Conservation (phyloP, 2,113 vertebrate species). For the Alligator sinensis region DNA sequence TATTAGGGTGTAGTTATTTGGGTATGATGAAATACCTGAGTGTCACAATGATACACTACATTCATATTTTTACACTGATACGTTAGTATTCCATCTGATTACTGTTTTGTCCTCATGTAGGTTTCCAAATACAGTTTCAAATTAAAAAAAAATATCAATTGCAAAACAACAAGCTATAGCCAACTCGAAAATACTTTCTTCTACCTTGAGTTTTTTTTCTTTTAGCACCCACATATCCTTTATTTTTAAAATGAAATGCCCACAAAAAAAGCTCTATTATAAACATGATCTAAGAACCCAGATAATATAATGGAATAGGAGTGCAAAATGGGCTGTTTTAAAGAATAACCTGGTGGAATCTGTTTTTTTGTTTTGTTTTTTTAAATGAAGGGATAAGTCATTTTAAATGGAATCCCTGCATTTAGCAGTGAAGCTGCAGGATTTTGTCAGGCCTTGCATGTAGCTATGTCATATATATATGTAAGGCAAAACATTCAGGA, state of each 20-base stretch:
- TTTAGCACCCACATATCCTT: not conserved
- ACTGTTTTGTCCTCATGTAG: not conserved
- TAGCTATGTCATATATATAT: not conserved
- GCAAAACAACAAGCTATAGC: not conserved
- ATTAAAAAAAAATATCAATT: not conserved
- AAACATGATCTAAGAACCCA: not conserved
- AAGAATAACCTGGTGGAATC: not conserved
- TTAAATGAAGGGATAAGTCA: not conserved
- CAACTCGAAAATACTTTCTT: not conserved
- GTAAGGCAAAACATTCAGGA: not conserved
- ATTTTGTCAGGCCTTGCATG: not conserved
- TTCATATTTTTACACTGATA: not conserved
- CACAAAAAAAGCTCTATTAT: not conserved
- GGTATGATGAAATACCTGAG: not conserved
- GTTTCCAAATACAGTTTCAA: not conserved
- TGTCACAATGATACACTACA: not conserved
- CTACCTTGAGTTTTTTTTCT: not conserved
- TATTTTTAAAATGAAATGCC: not conserved
- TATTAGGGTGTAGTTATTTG: not conserved
- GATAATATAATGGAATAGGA: not conserved
- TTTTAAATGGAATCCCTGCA: not conserved
- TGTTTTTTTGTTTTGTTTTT: no score
- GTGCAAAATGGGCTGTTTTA: no score
- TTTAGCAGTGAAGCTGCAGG: not conserved
- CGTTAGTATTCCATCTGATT: not conserved